Evolutionary conservation across 2,797 vertebrate species (phyloP).

Genomic region (Neomorphus geoffroyi): DNA sequence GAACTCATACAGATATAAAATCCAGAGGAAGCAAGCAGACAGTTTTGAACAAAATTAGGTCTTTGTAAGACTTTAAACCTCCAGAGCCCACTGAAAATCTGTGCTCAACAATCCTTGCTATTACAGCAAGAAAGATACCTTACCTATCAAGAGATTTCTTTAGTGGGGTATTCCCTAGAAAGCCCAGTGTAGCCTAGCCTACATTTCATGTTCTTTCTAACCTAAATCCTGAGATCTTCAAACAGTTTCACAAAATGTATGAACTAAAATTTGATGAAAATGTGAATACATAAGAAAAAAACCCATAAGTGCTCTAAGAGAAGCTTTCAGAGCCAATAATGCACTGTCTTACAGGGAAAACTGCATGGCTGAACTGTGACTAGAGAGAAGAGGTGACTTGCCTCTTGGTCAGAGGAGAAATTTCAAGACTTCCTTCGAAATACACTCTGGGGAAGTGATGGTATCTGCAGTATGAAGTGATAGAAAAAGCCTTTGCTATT

Average conservation of each 20-base stretch:
- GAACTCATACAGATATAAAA: background rate
- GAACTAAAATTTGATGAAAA: conserved; percentile 14
- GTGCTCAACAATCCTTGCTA: background rate
- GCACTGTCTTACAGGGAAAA: background rate
- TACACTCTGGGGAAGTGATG: background rate
- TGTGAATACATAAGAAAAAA: background rate
- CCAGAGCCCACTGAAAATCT: conserved; percentile 25
- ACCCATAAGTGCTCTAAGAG: background rate
- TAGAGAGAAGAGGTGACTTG: background rate
- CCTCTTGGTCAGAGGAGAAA: background rate
- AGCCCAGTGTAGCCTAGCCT: background rate
- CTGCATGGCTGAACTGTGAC: background rate
- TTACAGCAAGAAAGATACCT: background rate
- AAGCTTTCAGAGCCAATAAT: background rate
- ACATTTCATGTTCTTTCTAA: background rate
- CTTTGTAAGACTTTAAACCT: conserved; percentile 14
- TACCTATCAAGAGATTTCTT: background rate
- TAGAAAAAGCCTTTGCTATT: background rate
- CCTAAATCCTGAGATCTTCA: conserved; percentile 3
- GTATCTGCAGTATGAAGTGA: background rate
- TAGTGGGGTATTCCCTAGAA: conserved; percentile 42
- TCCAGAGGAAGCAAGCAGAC: background rate
- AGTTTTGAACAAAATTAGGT: conserved; percentile 23
- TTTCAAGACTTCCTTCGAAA: background rate
- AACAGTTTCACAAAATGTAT: background rate